Evolutionary conservation across 2,797 vertebrate genomes (phyloP), one percentile per base, ranked within the genome.

Genomic region (Hirundo rustica): DNA sequence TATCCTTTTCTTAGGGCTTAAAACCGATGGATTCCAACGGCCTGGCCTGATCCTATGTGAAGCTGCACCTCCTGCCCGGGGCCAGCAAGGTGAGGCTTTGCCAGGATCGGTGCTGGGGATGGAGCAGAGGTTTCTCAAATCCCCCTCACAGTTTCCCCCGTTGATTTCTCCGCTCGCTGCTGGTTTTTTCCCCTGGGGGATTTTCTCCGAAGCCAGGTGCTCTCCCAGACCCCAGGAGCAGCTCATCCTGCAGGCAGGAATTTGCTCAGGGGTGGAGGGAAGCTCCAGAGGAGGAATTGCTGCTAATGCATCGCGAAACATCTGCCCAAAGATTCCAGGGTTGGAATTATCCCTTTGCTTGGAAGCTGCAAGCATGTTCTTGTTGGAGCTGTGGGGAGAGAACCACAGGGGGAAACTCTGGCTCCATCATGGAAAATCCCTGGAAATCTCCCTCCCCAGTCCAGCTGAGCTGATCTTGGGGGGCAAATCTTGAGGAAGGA

Each of bases 1-100:
- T 23, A 4, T 91, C 78, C 5, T 92, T 70, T 85, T 65, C 38
- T 42, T 87, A 99, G 99, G 99, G 99, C 54, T 97, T 99, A 51
- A 99, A 99, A 95, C 98, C 99, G 2, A 99, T 99, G 99, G 99
- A 99, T 96, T 99, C 99, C 14, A 99, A 99, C 0, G 99, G 99
- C 42, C 97, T 99, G 36, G 99, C 99, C 99, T 0, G 99, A 99
- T 96, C 99, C 4, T 99, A 99, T 0, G 99, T 99, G n/a, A 99
- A 99, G 85, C 97, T 99, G 80, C 99, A 99, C 93, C 98, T 99
- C 88, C 88, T 99, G 93, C 99, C 99, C 0, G 99, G 99, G 89
- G 99, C 99, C 97, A 99, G 99, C 97, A 99, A 99, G 99, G 99
- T 99, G 98, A 96, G 89, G n/a, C 42, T 65, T 54, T 76, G 57